These are phyloP conservation scores for Polyommatus iphigenia DNA, from an alignment of 2,888 invertebrate genomes.

Conservation along the genomic window DNA sequence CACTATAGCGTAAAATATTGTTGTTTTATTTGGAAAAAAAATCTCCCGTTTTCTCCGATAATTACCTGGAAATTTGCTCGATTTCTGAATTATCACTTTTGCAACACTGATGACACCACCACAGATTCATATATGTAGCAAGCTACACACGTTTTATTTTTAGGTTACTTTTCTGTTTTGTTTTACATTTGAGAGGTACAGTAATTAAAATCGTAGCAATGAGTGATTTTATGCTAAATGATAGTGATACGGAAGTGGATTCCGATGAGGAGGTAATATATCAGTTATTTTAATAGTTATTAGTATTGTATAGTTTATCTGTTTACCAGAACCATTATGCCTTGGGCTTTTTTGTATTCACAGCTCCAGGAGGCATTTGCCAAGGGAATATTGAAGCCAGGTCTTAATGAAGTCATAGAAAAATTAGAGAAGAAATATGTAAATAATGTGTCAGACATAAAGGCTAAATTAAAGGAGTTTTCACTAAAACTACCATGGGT, in stretches of 20 bases:
- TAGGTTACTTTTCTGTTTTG: slow-evolving; percentile 24
- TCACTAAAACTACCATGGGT: slow-evolving; percentile 89
- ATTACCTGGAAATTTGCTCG: too few species aligned
- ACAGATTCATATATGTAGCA: too few species aligned
- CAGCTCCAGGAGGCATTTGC: slow-evolving; percentile 95
- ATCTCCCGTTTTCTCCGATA: too few species aligned
- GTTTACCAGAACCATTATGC: neutral
- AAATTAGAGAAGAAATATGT: slow-evolving; percentile 78
- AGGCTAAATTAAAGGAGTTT: slow-evolving; percentile 86
- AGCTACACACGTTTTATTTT: slow-evolving; percentile 34
- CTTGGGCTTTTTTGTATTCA: slow-evolving; percentile 44
- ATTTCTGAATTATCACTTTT: too few species aligned
- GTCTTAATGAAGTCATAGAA: slow-evolving; percentile 86
- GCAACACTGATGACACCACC: too few species aligned
- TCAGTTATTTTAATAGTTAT: neutral
- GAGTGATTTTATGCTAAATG: slow-evolving; percentile 71
- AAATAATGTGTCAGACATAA: slow-evolving; percentile 87
- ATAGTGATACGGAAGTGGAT: slow-evolving; percentile 75
- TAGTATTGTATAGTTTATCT: neutral
- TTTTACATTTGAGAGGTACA: neutral
- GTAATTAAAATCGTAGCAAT: slow-evolving; percentile 44
- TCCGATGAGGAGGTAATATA: slow-evolving; percentile 80
- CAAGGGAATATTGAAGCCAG: slow-evolving; percentile 91
- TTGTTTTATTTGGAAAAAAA: too few species aligned
- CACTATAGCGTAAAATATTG: too few species aligned